A percentile compares a stretch with the other conserved stretches of the same genome.
Conservation (phyloP, 2,888 invertebrate genomes). For the Empis stercorea region DNA sequence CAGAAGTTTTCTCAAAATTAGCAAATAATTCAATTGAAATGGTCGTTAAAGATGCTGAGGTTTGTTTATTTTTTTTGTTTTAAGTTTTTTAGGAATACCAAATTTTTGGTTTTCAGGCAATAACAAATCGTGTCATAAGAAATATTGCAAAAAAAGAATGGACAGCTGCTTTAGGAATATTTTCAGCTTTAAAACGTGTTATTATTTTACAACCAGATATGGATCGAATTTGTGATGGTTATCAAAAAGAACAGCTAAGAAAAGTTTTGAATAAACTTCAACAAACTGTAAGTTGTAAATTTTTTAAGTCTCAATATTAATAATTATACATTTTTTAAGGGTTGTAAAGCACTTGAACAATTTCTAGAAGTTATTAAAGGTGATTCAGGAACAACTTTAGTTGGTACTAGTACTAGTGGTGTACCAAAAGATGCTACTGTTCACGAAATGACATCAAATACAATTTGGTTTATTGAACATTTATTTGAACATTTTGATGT, state of each 20-base stretch:
- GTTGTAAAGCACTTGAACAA: slow-evolving; percentile 79
- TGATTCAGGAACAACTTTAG: slow-evolving; percentile 62
- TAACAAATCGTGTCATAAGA: slow-evolving; percentile 59
- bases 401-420: slow-evolving; percentile 31
- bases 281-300: slow-evolving; percentile 46
- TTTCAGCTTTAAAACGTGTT: slow-evolving; percentile 70
- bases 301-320: slow-evolving; percentile 4
- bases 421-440: slow-evolving; percentile 93
- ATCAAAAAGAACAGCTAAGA: slow-evolving; percentile 56
- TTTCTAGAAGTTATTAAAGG: slow-evolving; percentile 78
- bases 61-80: slow-evolving; percentile 22
- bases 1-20: slow-evolving; percentile 70
- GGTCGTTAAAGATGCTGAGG: slow-evolving; percentile 78
- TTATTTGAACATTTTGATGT: slow-evolving; percentile 65
- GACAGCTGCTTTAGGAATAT: slow-evolving; percentile 64
- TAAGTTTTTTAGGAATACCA: background rate
- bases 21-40: slow-evolving; percentile 73
- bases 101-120: slow-evolving; percentile 43
- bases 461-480: slow-evolving; percentile 83
- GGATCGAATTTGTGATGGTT: slow-evolving; percentile 60
- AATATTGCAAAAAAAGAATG: slow-evolving; percentile 68
- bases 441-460: slow-evolving; percentile 89
- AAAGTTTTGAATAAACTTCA: slow-evolving; percentile 61
- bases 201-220: slow-evolving; percentile 65
- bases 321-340: slow-evolving; percentile 42